These are phyloP conservation scores for Cryptophagus acutangulus DNA, from an alignment of 2,888 invertebrate species.

Conservation along the genomic window DNA sequence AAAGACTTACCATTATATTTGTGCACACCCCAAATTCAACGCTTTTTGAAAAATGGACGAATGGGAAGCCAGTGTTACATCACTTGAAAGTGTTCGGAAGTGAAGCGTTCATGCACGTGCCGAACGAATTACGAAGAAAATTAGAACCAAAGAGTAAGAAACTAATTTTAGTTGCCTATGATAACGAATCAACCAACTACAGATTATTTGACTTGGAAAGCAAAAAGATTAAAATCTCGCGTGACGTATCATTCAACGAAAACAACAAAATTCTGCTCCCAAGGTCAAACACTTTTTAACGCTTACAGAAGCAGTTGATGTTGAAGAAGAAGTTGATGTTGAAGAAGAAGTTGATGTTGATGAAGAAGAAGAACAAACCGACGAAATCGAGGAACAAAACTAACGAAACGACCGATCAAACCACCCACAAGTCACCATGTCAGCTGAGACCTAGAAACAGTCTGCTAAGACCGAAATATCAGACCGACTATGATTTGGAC, in stretches of 20 bases:
- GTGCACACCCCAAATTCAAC: conserved; percentile 3
- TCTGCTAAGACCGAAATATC: too few relatives aligned
- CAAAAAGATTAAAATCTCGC: conserved; percentile 25
- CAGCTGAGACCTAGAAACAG: too few relatives aligned
- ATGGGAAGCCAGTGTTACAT: conserved; percentile 19
- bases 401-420: too few relatives aligned
- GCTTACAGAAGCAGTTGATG: too few relatives aligned
- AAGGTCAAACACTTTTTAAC: too few relatives aligned
- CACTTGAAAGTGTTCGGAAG: conserved; percentile 26
- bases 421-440: too few relatives aligned
- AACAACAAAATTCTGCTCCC: too few relatives aligned
- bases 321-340: too few relatives aligned
- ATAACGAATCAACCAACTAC: conserved; percentile 22
- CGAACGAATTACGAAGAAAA: conserved; percentile 15
- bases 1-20: conserved; percentile 13
- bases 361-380: too few relatives aligned
- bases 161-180: conserved; percentile 21
- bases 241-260: conserved; percentile 24
- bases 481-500: too few relatives aligned
- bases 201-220: conserved; percentile 22
- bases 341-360: too few relatives aligned
- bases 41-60: conserved; percentile 11
- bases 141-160: conserved; percentile 16
- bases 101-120: conserved; percentile 14
- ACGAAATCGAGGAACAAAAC: too few relatives aligned